Base-by-base conservation (phyloP, 2,888 invertebrate genomes). In the Cremastobaeus sp. region DNA sequence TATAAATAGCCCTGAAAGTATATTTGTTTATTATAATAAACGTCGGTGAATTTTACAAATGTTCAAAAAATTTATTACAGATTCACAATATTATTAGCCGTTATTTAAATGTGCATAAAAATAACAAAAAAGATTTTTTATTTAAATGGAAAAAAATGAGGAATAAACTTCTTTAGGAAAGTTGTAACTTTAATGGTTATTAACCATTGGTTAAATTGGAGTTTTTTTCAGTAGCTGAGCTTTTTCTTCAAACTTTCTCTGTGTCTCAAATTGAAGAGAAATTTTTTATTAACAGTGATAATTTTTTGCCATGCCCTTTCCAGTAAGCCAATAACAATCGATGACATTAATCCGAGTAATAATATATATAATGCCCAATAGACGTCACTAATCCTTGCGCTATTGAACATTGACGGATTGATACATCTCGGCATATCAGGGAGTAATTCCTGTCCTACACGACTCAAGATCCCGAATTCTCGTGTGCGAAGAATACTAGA, bases 311-410 rank as follows among this genome's bases (percentile, higher is more conserved):
- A 87, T 17, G 83, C 78, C 15, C 85, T 77, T 39, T 87, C 87
- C 14, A 81, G 32, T n/a, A 86, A 68, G 1, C 83, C 83, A 20
- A 87, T 73, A 11, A 79, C 69, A 2, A 85, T 43, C 0, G 87
- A 84, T 0, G 77, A 78, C 0, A 85, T 18, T 5, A 90, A 84
- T 2, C 91, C 92, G 2, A 88, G 79, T 0, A 88, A 77, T 1
- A 92, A 80, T 14, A 89, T 82, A n/a, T 83, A 81, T 71, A 89
- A 89, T 0, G 92, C 91, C 0, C 91, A 91, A 55, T 89, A 89
- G 0, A 92, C 91, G 78, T 92, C 92, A 0, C 89, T 87, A 0
- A 92, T 88, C 28, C 90, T 86, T 0, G 92, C 92, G 1, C 91
- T 91, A 12, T 91, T 89, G 74, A 91, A 92, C 0, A 90, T 90